These are phyloP conservation scores for Choristoneura fumiferana DNA, from an alignment of 1,140 invertebrate species.

Conservation along the genomic window DNA sequence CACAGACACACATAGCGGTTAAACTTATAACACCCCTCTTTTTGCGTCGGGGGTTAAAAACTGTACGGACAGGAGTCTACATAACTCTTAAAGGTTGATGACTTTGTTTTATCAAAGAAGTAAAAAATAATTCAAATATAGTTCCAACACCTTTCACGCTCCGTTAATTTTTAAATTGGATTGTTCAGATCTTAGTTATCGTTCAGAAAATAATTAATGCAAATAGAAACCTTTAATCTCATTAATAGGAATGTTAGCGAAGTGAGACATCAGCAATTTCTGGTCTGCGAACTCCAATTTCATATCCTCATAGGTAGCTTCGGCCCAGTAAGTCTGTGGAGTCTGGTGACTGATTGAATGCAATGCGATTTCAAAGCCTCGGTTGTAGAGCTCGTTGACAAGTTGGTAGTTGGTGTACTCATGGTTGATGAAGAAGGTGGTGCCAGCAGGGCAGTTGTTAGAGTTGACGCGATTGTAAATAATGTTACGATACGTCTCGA, in stretches of 20 bases:
- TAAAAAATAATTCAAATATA: no score
- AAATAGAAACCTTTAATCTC: conserved; percentile 62
- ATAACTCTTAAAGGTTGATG: no score
- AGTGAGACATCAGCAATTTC: conserved; percentile 73
- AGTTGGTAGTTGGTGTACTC: conserved; percentile 84
- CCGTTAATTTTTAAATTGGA: no score
- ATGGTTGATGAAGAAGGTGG: conserved; percentile 84
- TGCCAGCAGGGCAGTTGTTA: conserved; percentile 81
- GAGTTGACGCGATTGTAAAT: conserved; percentile 80
- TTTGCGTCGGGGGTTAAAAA: no score
- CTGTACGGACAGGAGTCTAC: no score
- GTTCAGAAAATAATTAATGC: no score
- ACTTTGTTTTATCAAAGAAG: no score
- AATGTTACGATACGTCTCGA: conserved; percentile 80
- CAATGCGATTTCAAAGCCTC: conserved; percentile 85
- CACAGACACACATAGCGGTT: no score
- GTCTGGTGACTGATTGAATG: conserved; percentile 80
- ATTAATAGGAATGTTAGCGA: conserved; percentile 78
- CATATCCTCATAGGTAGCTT: conserved; percentile 65
- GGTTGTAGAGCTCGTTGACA: conserved; percentile 81
- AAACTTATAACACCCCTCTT: no score
- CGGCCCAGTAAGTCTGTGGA: conserved; percentile 76
- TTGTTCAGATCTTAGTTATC: no score
- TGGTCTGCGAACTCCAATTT: conserved; percentile 81
- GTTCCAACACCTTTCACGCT: no score